Base-by-base conservation (phyloP, 2,888 invertebrate species). In the Polydrusus pterygomalis region DNA sequence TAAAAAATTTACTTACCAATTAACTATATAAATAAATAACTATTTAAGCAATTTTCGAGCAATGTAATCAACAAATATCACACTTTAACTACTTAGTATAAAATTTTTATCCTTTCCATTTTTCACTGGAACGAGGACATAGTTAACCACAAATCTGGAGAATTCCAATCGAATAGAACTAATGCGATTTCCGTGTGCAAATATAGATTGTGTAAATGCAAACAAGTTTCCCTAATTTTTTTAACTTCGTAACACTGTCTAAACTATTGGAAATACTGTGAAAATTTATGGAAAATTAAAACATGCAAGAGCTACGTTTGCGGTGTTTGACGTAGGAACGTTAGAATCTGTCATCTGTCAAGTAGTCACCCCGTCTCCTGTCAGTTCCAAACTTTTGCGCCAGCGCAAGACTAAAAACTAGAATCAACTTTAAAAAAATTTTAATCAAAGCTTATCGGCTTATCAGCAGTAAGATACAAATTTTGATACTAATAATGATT, bases 71-170 rank as follows among this genome's bases (percentile, higher is more conserved):
- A 70, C 18, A 64, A 74, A 74, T 74, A 75, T 75, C 75, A 70
- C 75, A 75, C 70, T 18, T 56, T 47, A 65, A 75, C 64, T 65
- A n/a, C n/a, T n/a, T n/a, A 70, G 58, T 75, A 75, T 72, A 56
- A 72, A 63, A 75, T 60, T 72, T 75, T 75, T 62, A 65, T 71
- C 60, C 68, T 75, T 72, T 75, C 75, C 75, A 75, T 75, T 68
- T 70, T 70, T 70, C 65, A 65, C 30, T 45, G n/a, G 40, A 72
- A 72, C 25, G 64, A 64, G 43, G 45, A 17, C 65, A 72, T 72
- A 38, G 34, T 56, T 51, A 40, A 58, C 58, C 65, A 65, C 65
- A 49, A 49, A 49, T 13, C 34, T 60, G 15, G 38, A 60, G 11
- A 60, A 38, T 18, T 38, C n/a, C 38, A 11, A 65, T 47, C 13